Conservation (phyloP, 2,888 invertebrate genomes). For the Litoditis marina region DNA sequence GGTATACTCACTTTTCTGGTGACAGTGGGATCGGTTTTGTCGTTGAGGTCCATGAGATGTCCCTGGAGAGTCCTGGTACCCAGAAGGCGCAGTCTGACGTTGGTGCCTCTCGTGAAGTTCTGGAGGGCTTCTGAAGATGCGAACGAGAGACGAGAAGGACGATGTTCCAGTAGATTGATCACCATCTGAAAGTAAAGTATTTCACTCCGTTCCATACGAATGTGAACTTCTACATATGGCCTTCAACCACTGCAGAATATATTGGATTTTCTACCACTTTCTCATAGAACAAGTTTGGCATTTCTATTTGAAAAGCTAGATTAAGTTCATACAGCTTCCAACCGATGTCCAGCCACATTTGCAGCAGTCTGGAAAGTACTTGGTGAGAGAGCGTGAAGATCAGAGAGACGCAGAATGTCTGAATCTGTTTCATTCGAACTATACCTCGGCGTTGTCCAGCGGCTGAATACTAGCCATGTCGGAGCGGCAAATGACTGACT, state of each 20-base stretch:
- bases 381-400: no score
- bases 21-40: constrained; percentile 87
- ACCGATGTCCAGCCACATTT: no score
- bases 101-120: constrained; percentile 89
- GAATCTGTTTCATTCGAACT: no score
- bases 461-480: constrained; percentile 92
- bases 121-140: constrained; percentile 71
- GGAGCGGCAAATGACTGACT: constrained; percentile 90
- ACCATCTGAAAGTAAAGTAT: constrained; percentile 72
- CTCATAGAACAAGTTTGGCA: no score
- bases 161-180: constrained; percentile 82
- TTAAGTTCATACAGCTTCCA: no score
- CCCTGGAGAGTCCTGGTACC: constrained; percentile 91
- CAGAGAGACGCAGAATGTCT: no score
- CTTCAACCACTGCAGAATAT: neutral
- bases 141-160: constrained; percentile 88
- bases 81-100: constrained; percentile 83
- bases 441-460: constrained; percentile 88
- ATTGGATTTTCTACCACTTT: constrained; percentile 18
- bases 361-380: no score
- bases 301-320: no score
- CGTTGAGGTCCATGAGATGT: constrained; percentile 90
- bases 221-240: no score
- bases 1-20: constrained; percentile 78
- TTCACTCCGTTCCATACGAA: neutral